Conservation (phyloP, 2,113 vertebrate genomes). For the Albula glossodonta region DNA sequence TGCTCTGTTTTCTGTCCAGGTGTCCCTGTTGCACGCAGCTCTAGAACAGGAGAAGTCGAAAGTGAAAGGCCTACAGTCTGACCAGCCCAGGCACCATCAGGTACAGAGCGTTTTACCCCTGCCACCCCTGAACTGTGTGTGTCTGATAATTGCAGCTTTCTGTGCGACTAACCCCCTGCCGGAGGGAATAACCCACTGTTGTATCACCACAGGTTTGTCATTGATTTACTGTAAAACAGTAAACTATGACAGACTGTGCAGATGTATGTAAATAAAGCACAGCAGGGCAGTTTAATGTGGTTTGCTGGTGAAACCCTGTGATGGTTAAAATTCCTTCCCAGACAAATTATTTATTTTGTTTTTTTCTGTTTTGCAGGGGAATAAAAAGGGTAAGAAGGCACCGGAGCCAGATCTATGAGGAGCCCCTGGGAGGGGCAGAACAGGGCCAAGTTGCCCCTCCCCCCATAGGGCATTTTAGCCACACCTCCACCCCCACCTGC, state of each 20-base stretch:
- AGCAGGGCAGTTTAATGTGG: too few relatives aligned
- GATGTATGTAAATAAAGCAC: too few relatives aligned
- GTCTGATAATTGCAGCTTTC: slow-evolving; percentile 14
- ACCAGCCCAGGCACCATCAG: slow-evolving; percentile 86
- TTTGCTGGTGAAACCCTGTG: too few relatives aligned
- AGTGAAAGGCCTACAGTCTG: slow-evolving; percentile 87
- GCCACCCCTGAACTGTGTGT: slow-evolving; percentile 21
- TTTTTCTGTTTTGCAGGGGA: slow-evolving; percentile 71
- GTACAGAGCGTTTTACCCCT: slow-evolving; percentile 53
- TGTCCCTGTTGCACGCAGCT: slow-evolving; percentile 81
- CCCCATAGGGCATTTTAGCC: slow-evolving; percentile 46
- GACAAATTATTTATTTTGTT: slow-evolving; percentile 10
- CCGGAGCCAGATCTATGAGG: slow-evolving; percentile 80
- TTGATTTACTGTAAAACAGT: too few relatives aligned
- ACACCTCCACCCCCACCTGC: not conserved
- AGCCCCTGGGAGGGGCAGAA: slow-evolving; percentile 44
- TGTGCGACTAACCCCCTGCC: too few relatives aligned
- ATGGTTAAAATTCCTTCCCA: too few relatives aligned
- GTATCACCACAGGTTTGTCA: too few relatives aligned
- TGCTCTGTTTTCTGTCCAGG: slow-evolving; percentile 59
- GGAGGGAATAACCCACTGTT: too few relatives aligned
- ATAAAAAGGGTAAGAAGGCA: slow-evolving; percentile 84
- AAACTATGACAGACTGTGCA: too few relatives aligned
- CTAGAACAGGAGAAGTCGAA: slow-evolving; percentile 93
- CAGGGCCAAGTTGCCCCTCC: slow-evolving; percentile 22